Percentiles rank a stretch among this genome's conserved stretches.
These are phyloP conservation scores for Pelecanoides urinatrix DNA, from an alignment of 2,113 vertebrate species.

Conservation along the genomic window DNA sequence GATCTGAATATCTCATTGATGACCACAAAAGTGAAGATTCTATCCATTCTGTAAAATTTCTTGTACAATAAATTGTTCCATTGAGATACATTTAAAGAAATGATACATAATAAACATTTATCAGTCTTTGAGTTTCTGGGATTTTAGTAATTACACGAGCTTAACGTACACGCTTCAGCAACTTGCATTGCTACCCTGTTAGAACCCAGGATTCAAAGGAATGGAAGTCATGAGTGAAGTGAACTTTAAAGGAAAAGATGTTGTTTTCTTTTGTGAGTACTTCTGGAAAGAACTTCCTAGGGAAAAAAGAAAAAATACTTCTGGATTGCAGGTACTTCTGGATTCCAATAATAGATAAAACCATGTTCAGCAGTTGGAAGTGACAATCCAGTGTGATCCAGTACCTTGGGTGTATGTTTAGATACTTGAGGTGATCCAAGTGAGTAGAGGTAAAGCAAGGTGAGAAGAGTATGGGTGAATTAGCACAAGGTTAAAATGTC, in stretches of 20 bases:
- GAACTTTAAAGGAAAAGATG: neutral
- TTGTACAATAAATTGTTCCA: neutral
- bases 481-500: neutral
- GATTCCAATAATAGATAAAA: neutral
- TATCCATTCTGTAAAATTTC: neutral
- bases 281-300: neutral
- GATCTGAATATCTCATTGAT: neutral
- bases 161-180: fast-evolving
- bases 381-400: neutral
- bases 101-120: neutral
- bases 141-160: neutral
- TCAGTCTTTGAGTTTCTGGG: neutral
- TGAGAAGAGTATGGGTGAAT: neutral
- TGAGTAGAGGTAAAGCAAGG: neutral
- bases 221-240: neutral
- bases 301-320: neutral
- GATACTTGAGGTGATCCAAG: neutral
- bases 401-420: neutral
- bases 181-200: neutral
- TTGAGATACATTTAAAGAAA: neutral
- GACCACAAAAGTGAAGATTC: neutral
- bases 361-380: neutral
- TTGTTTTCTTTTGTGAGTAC: neutral
- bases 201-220: neutral
- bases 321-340: neutral